Evolutionary conservation across 2,888 invertebrate genomes (phyloP).

Genomic region (Hypselothyrea guttata): DNA sequence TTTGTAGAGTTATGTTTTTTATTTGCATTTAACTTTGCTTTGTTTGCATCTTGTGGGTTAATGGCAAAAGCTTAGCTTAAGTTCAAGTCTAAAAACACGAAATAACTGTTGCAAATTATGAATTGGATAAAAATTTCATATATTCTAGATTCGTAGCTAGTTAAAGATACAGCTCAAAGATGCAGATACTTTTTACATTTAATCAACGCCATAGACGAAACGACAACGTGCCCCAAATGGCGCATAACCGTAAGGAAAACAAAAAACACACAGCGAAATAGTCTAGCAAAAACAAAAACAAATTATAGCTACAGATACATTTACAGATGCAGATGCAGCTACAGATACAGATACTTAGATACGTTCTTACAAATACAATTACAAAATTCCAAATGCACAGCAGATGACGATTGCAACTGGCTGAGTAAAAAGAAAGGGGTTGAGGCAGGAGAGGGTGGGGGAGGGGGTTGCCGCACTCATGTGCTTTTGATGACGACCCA

Average conservation of each 20-base stretch:
- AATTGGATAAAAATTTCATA: too few species aligned
- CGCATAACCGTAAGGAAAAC: conserved; percentile 24
- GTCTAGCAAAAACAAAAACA: neutral
- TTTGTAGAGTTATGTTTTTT: too few species aligned
- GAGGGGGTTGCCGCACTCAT: conserved; percentile 37
- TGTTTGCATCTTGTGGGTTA: too few species aligned
- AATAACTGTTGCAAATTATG: too few species aligned
- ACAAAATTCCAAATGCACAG: conserved; percentile 58
- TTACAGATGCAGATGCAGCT: conserved; percentile 6
- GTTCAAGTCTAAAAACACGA: too few species aligned
- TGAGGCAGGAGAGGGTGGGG: neutral
- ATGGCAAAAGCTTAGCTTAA: too few species aligned
- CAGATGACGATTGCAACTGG: conserved; percentile 51
- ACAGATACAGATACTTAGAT: conserved; percentile 23
- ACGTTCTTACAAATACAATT: conserved; percentile 29
- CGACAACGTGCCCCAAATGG: conserved; percentile 35
- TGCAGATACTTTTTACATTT: neutral
- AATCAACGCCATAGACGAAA: conserved; percentile 13
- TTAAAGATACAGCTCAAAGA: neutral
- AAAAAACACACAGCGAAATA: conserved; percentile 7
- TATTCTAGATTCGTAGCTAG: too few species aligned
- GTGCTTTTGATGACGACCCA: conserved; percentile 57
- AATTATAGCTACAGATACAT: neutral
- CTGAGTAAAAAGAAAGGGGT: neutral
- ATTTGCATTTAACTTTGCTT: conserved; percentile 6